Evolutionary conservation across 2,113 vertebrate species (phyloP).

Genomic region (Proterorhinus semilunaris): DNA sequence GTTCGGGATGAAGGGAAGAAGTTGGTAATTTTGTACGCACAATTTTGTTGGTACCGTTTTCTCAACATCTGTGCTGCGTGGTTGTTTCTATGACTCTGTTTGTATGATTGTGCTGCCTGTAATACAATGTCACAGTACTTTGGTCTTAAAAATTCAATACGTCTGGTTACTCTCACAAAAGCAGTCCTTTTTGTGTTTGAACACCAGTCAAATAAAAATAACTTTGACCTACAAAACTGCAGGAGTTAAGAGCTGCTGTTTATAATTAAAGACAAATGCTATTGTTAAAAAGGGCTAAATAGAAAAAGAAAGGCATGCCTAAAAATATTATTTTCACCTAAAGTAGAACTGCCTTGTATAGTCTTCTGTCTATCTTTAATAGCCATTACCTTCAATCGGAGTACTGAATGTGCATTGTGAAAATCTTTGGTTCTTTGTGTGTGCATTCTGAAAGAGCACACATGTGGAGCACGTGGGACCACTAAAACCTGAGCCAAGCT

Average conservation of each 20-base stretch:
- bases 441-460: slow-evolving; percentile 53
- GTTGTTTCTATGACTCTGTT: too few species aligned
- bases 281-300: slow-evolving; percentile 50
- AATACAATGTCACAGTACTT: neutral
- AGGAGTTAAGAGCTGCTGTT: slow-evolving; percentile 63
- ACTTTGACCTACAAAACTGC: slow-evolving; percentile 72
- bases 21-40: too few species aligned
- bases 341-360: neutral
- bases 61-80: too few species aligned
- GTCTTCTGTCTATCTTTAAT: too few species aligned
- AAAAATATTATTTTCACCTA: neutral
- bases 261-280: slow-evolving; percentile 72
- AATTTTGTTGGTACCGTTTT: too few species aligned
- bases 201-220: slow-evolving; percentile 78
- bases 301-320: slow-evolving; percentile 25
- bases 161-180: slow-evolving; percentile 69
- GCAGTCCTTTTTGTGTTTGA: slow-evolving; percentile 69
- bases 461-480: slow-evolving; percentile 71
- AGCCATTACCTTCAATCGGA: too few species aligned
- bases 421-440: neutral
- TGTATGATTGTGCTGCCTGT: too few species aligned
- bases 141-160: slow-evolving; percentile 50
- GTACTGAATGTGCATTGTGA: neutral
- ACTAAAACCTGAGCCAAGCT: slow-evolving; percentile 64
- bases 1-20: too few species aligned